Evolutionary conservation across 23 tunicate species (phyloP).

Genomic region (Ciona savignyi): DNA sequence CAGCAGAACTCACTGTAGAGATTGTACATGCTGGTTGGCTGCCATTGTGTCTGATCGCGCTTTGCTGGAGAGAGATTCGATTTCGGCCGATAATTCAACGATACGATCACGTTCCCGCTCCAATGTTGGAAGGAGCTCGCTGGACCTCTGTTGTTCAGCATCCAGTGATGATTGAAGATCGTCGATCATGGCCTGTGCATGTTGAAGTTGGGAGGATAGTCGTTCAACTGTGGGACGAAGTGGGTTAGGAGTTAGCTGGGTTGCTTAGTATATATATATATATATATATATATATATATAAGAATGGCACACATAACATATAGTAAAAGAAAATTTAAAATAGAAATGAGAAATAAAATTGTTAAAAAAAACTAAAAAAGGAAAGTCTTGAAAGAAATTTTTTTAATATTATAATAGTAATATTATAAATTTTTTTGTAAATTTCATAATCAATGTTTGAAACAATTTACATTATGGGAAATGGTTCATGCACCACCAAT

Average conservation of each 20-base stretch:
- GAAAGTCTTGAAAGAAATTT: too few species aligned
- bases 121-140: constrained; percentile 44
- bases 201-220: constrained; percentile 49
- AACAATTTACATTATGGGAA: background rate
- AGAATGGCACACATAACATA: too few species aligned
- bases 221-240: constrained; percentile 38
- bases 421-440: too few species aligned
- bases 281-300: too few species aligned
- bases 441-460: too few species aligned
- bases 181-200: constrained; percentile 56
- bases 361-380: too few species aligned
- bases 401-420: too few species aligned
- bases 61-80: constrained; percentile 26
- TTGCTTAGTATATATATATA: too few species aligned
- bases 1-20: constrained; percentile 3
- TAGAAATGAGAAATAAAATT: too few species aligned
- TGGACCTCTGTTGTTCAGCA: constrained; percentile 36
- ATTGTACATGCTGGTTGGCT: constrained; percentile 22
- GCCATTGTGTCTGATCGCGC: constrained; percentile 9
- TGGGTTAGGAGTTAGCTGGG: too few species aligned
- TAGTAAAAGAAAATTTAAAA: too few species aligned
- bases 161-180: constrained; percentile 70
- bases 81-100: constrained; percentile 48
- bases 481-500: background rate
- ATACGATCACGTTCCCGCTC: constrained; percentile 63